Conservation (phyloP, 92 coral and sea anemone species). For the Siderastrea radians region DNA sequence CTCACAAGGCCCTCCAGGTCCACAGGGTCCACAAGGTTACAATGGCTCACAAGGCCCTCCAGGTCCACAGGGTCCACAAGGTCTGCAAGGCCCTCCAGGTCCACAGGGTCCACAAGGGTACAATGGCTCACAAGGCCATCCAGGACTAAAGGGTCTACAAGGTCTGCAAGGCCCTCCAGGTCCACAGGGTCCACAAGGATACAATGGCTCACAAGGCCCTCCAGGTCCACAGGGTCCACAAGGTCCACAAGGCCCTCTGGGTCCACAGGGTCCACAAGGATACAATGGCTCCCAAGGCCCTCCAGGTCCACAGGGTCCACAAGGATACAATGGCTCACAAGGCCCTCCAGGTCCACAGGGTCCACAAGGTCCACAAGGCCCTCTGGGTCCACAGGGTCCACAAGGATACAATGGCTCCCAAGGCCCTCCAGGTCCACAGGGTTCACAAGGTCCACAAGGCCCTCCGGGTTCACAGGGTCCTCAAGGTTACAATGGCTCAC, state of each 20-base stretch:
- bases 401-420: conserved; percentile 26
- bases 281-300: conserved; percentile 36
- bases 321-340: conserved; percentile 12
- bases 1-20: conserved; percentile 38
- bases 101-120: conserved; percentile 30
- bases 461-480: conserved; percentile 14
- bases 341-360: conserved; percentile 41
- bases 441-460: conserved; percentile 30
- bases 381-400: conserved; percentile 8
- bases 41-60: conserved; percentile 48
- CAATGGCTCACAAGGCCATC: conserved; percentile 44
- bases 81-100: conserved; percentile 30
- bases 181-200: conserved; percentile 37
- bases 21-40: conserved; percentile 29
- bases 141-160: conserved; percentile 25
- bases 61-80: conserved; percentile 58
- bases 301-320: conserved; percentile 28
- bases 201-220: conserved; percentile 55
- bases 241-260: conserved; percentile 31
- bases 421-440: conserved; percentile 47
- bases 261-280: conserved; percentile 37
- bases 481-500: conserved; percentile 24
- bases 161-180: conserved; percentile 47
- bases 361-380: conserved; percentile 35
- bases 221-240: conserved; percentile 31